These are phyloP conservation scores for Anguilla marmorata DNA, from an alignment of 2,797 vertebrate genomes.

Conservation along the genomic window DNA sequence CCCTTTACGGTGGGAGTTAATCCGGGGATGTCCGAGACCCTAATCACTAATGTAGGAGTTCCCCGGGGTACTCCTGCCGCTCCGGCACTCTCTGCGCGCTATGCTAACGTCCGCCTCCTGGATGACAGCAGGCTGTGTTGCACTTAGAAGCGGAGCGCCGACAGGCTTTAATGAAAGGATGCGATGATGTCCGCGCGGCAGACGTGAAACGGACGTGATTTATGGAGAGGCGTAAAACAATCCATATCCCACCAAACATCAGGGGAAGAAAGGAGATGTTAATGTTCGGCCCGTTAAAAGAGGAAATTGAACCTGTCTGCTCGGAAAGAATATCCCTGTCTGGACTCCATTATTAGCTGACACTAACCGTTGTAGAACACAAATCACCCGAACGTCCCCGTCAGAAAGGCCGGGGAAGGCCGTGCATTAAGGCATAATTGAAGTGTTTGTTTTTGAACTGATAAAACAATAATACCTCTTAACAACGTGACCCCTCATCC, in stretches of 20 bases:
- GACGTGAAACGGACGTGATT: background rate
- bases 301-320: constrained; percentile 23
- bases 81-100: background rate
- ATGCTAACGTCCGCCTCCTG: background rate
- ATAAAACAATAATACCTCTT: constrained; percentile 2
- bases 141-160: background rate
- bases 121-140: background rate
- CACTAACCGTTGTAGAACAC: background rate
- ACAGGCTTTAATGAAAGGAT: constrained; percentile 13
- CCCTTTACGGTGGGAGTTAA: background rate
- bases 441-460: background rate
- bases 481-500: background rate
- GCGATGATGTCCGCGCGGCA: background rate
- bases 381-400: background rate
- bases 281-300: background rate
- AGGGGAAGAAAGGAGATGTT: background rate
- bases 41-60: background rate
- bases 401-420: background rate
- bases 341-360: background rate
- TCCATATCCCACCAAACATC: background rate
- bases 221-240: background rate
- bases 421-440: background rate
- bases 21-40: background rate
- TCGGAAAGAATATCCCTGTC: background rate
- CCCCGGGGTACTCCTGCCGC: background rate